Percentiles rank a stretch among this genome's conserved stretches.
phyloP scores from a whole-genome alignment of 1,140 invertebrate genomes.

The Pseudomyrmex sp. region DNA sequence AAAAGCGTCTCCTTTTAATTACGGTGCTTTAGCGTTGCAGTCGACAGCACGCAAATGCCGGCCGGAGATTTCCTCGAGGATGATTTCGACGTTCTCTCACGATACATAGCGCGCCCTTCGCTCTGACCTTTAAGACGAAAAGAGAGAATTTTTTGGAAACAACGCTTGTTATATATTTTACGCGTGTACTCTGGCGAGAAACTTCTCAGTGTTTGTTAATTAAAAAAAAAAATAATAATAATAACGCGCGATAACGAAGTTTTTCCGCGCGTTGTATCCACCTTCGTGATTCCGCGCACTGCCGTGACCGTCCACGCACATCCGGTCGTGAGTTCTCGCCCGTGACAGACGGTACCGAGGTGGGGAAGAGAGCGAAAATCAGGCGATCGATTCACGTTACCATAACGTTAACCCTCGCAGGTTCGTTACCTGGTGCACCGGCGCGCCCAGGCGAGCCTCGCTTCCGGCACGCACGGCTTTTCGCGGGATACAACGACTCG shows the following conservation, averaged over 20 bases:
- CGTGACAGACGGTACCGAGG: slow-evolving; percentile 30
- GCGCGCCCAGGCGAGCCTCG: slow-evolving; percentile 60
- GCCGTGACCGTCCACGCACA: neutral
- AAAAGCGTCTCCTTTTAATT: slow-evolving; percentile 7
- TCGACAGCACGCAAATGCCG: slow-evolving; percentile 18
- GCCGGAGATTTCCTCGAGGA: neutral
- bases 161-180: neutral
- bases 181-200: too few relatives aligned
- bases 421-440: slow-evolving; percentile 62
- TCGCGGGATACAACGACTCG: neutral
- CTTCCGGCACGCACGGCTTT: slow-evolving; percentile 50
- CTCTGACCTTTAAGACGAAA: neutral
- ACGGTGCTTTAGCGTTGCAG: neutral
- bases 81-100: neutral
- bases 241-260: too few relatives aligned
- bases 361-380: slow-evolving; percentile 31
- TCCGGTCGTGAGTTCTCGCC: slow-evolving; percentile 32
- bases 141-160: neutral
- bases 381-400: slow-evolving; percentile 71
- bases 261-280: neutral
- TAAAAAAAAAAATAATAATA: too few relatives aligned
- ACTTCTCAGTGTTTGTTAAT: too few relatives aligned
- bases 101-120: too few relatives aligned
- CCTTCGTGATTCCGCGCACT: neutral
- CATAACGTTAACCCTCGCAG: slow-evolving; percentile 67